Base-by-base conservation (phyloP, 2,113 vertebrate genomes). In the Capreolus pygargus region DNA sequence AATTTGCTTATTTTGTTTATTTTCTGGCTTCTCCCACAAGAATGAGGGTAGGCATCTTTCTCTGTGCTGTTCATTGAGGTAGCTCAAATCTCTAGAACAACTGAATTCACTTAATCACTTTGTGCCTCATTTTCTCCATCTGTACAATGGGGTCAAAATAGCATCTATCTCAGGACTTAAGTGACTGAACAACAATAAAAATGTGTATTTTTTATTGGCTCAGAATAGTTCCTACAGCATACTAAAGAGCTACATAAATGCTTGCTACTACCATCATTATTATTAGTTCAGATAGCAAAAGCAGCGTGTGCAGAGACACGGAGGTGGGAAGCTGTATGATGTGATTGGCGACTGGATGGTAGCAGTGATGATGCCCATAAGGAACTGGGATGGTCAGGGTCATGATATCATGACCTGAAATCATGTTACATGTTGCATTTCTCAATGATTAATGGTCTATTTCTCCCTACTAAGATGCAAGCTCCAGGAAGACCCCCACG, bases 261-360 rank as follows among this genome's bases (percentile, higher is more conserved):
- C 55, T 15, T 60, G 27, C 17, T 33, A n/a, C 36, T 55, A 76
- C 36, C 78, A 39, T 12, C 14, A 78, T 36, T 3, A 61, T 21
- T 50, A 58, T 76, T 45, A 64, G 11, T 10, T 60, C 43, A 28
- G 28, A 16, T 5, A 79, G 55, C 33, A 93, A 45, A 74, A 50
- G 30, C 19, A 28, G 36, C 7, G 4, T 6, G n/a, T 0, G 28
- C 12, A 15, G 61, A n/a, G 70, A 54, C 11, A 1, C 0, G 14
- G 36, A 33, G 39, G 19, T 14, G 15, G 47, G 57, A 84, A 64
- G 12, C 36, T 25, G 55, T 10, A 3, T 5, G 33, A 17, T 11
- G 28, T 47, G 23, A 28, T 5, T n/a, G 36, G 74, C 21, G 33
- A 52, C 43, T 7, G 45, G 81, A 33, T 23, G 33, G 17, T 3